Evolutionary conservation across 2,113 vertebrate genomes (phyloP), one percentile per base, ranked within the genome.

Genomic region (Isichthys henryi): DNA sequence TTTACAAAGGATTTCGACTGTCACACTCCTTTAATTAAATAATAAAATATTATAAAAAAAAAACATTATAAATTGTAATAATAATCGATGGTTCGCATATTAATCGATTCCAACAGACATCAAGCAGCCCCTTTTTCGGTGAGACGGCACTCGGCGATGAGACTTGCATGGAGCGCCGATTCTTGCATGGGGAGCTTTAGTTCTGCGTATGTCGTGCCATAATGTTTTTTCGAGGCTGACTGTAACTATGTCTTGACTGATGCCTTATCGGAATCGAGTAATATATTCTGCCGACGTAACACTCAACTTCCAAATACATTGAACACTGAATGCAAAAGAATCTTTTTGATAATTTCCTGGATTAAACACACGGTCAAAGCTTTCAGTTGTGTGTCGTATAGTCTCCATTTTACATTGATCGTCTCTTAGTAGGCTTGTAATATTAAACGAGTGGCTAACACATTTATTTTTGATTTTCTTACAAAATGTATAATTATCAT

Each of bases 401-500:
- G 35, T 53, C 48, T 80, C 2, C 85, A 46, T 90, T 86, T 31
- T 90, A 48, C 89, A 56, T 88, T 45, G 89, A n/a, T 90, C 15
- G 19, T 86, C 56, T 80, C 15, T 85, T 87, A 88, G 80, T 88
- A 88, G 31, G 82, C 90, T 90, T 90, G 88, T 91, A 70, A 89
- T 88, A 88, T 84, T 91, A 74, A 88, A 90, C 11, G 27, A 70
- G 62, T 80, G 31, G 31, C 74, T 35, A 80, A 80, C 43, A 80
- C 35, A 50, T 48, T 87, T 90, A 90, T 89, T 50, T 91, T 91
- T 90, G 77, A 91, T 91, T 92, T 91, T 92, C 89, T 90, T 89
- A 92, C 89, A 91, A 93, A 93, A 86, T 92, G 89, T 92, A 90
- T 91, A 89, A 92, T 89, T 93, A 93, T 93, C 91, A 89, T 90